Evolutionary conservation across 1,140 invertebrate species (phyloP), one percentile per base, ranked within the genome.

Genomic region (Leucophenga varia): DNA sequence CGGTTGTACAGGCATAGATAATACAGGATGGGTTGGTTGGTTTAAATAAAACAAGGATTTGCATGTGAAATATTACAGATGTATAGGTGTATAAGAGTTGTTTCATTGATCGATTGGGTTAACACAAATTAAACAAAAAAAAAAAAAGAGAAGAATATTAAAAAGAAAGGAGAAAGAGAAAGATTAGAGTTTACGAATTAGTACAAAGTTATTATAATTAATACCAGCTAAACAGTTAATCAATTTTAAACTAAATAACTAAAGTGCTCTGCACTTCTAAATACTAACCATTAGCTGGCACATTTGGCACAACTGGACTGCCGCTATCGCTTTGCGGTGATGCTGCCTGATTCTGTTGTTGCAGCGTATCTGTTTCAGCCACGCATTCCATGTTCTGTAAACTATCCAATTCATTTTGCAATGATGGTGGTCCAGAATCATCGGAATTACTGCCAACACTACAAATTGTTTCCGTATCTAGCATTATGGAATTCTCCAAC

Each of bases 401-500:
- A 20, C 49, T 72, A 35, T 75, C 73, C 2, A 75, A 46, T 50
- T 75, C 73, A 44, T 75, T 74, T 40, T 75, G 73, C 45, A 75
- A 36, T 18, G 73, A 75, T 0, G 73, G 72, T 13, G 73, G 73
- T 2, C 72, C 73, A 0, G 72, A 75, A 20, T 74, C 75, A 47
- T 72, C 74, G 3, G 67, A 72, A 45, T 74, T 67, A 30, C 71
- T 73, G 36, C 72, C 71, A 20, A 68, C 72, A 54, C 63, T 76
- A 60, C 60, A 76, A 43, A 76, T 78, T 59, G 72, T 76, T 47
- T 75, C 71, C 10, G 71, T 76, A 34, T 74, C 74, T 37, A 75
- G 53, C 72, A 75, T 75, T 6, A 65, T 59, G 0, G 81, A 83
- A 42, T 80, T 82, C 65, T 93, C 91, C 47, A 93, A 77, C 22